Percentiles rank a stretch among this genome's conserved stretches.
phyloP scores from a whole-genome alignment of 2,888 invertebrate genomes.

The Argyresthia goedartella region DNA sequence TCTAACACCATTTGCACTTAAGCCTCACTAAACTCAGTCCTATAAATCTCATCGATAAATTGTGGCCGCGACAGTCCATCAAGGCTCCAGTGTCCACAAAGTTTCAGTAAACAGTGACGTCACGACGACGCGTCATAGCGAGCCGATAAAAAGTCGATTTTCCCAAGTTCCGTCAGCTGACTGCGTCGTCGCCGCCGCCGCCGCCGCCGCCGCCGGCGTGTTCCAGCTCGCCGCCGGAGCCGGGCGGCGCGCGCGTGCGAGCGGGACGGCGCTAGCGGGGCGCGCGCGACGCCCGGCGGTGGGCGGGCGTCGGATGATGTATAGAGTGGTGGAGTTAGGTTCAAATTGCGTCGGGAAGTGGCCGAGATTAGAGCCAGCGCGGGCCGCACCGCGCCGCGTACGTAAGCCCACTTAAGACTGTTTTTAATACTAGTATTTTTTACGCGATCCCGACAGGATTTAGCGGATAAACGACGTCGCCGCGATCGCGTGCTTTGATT shows the following conservation, averaged over 20 bases:
- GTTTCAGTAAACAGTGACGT: slow-evolving; percentile 64
- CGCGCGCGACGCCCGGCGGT: slow-evolving; percentile 61
- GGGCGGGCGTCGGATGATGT: slow-evolving; percentile 75
- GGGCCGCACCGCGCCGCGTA: slow-evolving; percentile 75
- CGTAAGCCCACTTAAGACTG: slow-evolving; percentile 79
- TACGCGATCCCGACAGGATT: slow-evolving; percentile 71
- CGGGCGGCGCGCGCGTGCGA: slow-evolving; percentile 24
- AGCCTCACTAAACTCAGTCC: no score
- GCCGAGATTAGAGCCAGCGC: slow-evolving; percentile 78
- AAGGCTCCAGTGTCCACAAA: slow-evolving; percentile 37
- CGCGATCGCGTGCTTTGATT: slow-evolving; percentile 68
- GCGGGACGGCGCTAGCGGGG: slow-evolving; percentile 27
- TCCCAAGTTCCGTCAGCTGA: slow-evolving; percentile 70
- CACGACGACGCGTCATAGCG: slow-evolving; percentile 64
- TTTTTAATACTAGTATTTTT: slow-evolving; percentile 80
- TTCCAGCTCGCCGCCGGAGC: slow-evolving; percentile 40
- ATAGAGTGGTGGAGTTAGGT: slow-evolving; percentile 81
- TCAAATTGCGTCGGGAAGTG: slow-evolving; percentile 83
- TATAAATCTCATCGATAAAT: no score
- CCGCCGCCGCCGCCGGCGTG: slow-evolving; percentile 39
- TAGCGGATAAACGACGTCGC: slow-evolving; percentile 66
- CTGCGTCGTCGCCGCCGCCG: slow-evolving; percentile 40
- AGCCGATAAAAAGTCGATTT: slow-evolving; percentile 70
- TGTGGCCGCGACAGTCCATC: slow-evolving; percentile 28
- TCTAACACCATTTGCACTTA: no score